These are phyloP conservation scores for Octomys mimax DNA, from an alignment of 2,797 vertebrate species.

Conservation along the genomic window DNA sequence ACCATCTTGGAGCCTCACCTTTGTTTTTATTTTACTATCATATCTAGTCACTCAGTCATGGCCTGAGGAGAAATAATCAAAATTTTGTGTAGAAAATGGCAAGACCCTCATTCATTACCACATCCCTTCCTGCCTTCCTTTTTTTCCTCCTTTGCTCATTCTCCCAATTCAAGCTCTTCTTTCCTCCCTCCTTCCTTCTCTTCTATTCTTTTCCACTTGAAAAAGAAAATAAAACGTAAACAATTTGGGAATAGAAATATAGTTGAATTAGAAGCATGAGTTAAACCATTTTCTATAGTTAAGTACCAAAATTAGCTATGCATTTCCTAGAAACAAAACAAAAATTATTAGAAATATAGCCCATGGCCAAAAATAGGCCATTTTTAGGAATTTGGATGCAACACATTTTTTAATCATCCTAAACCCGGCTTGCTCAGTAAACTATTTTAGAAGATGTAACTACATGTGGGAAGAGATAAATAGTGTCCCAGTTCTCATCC, in stretches of 20 bases:
- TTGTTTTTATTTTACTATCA: not conserved
- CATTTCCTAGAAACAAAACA: not conserved
- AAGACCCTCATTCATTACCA: not conserved
- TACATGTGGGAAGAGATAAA: not conserved
- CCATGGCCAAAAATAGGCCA: not conserved
- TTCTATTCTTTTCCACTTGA: not conserved
- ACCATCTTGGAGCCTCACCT: no score
- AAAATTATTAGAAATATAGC: not conserved
- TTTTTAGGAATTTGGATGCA: not conserved
- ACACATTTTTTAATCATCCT: slow-evolving; percentile 26
- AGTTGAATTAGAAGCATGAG: not conserved
- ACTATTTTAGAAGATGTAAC: not conserved
- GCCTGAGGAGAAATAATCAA: not conserved
- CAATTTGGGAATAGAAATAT: not conserved
- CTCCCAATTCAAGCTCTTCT: not conserved
- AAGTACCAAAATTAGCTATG: not conserved
- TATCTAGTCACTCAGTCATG: not conserved
- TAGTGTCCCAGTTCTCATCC: not conserved
- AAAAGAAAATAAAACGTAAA: slow-evolving; percentile 32
- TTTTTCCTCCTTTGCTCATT: accelerated
- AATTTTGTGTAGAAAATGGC: not conserved
- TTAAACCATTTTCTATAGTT: not conserved
- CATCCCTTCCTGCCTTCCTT: not conserved
- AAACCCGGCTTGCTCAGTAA: not conserved
- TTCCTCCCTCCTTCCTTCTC: not conserved